Evolutionary conservation across 92 coral and sea anemone genomes (phyloP).

Genomic region (Porites evermanni): DNA sequence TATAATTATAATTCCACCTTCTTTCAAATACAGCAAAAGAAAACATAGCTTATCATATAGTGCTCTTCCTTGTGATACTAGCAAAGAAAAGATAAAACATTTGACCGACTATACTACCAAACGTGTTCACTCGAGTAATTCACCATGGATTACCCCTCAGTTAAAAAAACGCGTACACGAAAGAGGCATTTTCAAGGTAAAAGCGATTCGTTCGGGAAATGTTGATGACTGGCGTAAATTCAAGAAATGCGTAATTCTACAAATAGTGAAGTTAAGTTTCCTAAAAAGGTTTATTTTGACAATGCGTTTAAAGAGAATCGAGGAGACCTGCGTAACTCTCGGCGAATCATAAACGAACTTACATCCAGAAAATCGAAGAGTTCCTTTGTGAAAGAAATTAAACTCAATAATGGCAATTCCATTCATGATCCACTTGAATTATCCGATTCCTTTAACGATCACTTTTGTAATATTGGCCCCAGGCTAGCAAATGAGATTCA

Average conservation of each 20-base stretch:
- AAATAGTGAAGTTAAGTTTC: neutral
- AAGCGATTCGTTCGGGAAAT: constrained; percentile 13
- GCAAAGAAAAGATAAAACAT: too few species aligned
- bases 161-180: constrained; percentile 27
- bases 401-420: too few species aligned
- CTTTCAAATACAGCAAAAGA: too few species aligned
- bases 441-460: too few species aligned
- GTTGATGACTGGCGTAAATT: constrained; percentile 1
- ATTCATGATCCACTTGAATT: too few species aligned
- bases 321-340: neutral
- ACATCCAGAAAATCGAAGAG: neutral
- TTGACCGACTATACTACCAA: too few species aligned
- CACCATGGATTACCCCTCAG: constrained; percentile 24
- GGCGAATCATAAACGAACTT: constrained; percentile 4
- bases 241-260: neutral
- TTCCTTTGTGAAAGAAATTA: neutral
- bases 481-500: too few species aligned
- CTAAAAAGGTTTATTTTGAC: neutral
- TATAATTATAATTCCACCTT: too few species aligned
- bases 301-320: neutral
- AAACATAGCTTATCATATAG: too few species aligned
- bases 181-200: constrained; percentile 24
- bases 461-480: too few species aligned
- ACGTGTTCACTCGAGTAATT: too few species aligned
- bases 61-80: too few species aligned